Evolutionary conservation across 2,797 vertebrate genomes (phyloP).

Genomic region (Vultur gryphus): DNA sequence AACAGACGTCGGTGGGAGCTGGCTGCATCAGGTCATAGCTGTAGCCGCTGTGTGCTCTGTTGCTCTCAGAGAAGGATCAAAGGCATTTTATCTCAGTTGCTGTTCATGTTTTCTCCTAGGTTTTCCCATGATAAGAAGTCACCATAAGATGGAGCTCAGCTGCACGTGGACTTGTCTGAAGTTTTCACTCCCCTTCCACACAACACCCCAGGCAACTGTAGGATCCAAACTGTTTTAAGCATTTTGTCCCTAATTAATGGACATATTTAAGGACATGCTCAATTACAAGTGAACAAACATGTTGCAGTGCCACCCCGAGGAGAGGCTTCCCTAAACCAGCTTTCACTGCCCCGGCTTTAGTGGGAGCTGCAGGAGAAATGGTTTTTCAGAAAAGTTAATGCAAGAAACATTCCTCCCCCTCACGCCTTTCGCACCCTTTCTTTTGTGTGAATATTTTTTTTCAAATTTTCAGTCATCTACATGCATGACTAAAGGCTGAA

Average conservation of each 20-base stretch:
- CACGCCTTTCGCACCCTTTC: accelerated
- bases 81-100: neutral
- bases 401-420: neutral
- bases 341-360: neutral
- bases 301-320: accelerated
- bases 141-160: neutral
- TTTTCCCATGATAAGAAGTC: neutral
- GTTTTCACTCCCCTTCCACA: neutral
- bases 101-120: neutral
- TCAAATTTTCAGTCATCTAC: neutral
- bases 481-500: neutral
- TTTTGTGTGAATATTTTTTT: neutral
- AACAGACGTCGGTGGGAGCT: accelerated
- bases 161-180: neutral
- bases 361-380: neutral
- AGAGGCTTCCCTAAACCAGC: neutral
- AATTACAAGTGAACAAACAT: neutral
- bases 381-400: neutral
- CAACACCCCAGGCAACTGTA: neutral
- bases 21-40: accelerated
- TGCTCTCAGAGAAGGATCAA: neutral
- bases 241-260: neutral
- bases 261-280: neutral
- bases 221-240: neutral
- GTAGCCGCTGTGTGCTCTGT: accelerated